phyloP scores from a whole-genome alignment of 2,113 vertebrate genomes.

The Istiophorus platypterus region DNA sequence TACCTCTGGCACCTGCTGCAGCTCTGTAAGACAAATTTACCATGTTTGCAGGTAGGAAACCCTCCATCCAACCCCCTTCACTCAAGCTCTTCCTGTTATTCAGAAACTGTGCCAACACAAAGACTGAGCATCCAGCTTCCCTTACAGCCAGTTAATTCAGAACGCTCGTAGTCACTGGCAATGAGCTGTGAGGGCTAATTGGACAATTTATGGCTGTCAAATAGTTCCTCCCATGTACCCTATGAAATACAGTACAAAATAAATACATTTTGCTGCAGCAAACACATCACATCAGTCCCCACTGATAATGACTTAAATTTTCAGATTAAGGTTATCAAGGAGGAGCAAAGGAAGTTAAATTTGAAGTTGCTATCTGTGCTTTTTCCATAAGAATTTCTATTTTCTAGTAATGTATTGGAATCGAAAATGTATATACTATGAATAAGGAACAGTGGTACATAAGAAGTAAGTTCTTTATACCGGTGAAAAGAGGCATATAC shows the following conservation, averaged over 20 bases:
- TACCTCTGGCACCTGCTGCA: conserved; percentile 46
- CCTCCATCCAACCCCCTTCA: conserved; percentile 23
- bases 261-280: background rate
- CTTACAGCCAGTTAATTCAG: conserved; percentile 43
- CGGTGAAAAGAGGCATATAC: background rate
- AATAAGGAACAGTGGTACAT: background rate
- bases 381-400: background rate
- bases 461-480: background rate
- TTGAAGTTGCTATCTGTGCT: background rate
- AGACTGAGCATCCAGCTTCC: conserved; percentile 39
- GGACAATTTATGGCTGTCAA: conserved; percentile 9
- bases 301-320: background rate
- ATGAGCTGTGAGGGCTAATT: conserved; percentile 1
- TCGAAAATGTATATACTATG: background rate
- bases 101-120: conserved; percentile 55
- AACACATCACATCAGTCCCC: background rate
- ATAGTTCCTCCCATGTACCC: conserved; percentile 19
- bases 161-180: conserved; percentile 13
- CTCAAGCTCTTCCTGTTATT: conserved; percentile 66
- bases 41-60: conserved; percentile 51
- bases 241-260: conserved; percentile 11
- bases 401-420: background rate
- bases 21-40: conserved; percentile 24
- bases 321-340: background rate
- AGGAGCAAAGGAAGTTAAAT: background rate